phyloP scores from a whole-genome alignment of 2,888 invertebrate species.

The Thymelicus acteon region DNA sequence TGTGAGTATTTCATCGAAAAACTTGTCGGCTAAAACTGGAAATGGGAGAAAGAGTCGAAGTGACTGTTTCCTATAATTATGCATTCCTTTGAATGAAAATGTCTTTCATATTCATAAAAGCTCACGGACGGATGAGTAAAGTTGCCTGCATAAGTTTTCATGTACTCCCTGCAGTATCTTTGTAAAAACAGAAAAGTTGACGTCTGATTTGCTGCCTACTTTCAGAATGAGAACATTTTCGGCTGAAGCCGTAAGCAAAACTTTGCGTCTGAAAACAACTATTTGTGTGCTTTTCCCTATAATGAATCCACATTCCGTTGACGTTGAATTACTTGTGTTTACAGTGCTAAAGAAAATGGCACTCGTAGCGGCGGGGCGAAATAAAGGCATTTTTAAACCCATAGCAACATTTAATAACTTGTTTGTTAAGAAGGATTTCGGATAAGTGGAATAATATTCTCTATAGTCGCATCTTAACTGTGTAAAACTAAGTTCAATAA shows the following conservation, averaged over 20 bases:
- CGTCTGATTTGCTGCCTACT: slow-evolving; percentile 73
- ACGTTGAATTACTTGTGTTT: slow-evolving; percentile 3
- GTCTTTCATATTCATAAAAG: slow-evolving; percentile 36
- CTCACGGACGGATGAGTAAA: slow-evolving; percentile 27
- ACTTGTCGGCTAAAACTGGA: slow-evolving; percentile 40
- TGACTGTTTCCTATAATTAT: slow-evolving; percentile 29
- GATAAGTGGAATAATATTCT: too few species aligned
- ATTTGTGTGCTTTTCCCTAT: slow-evolving; percentile 12
- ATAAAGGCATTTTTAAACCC: too few species aligned
- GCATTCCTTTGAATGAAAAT: slow-evolving; percentile 35
- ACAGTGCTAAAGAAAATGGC: not conserved
- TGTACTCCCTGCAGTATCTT: slow-evolving; percentile 57
- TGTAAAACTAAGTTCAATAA: too few species aligned
- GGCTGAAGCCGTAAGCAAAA: slow-evolving; percentile 57
- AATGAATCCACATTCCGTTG: slow-evolving; percentile 12
- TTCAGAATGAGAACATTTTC: slow-evolving; percentile 67
- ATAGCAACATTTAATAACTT: too few species aligned
- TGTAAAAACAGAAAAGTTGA: slow-evolving; percentile 69
- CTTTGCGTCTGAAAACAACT: slow-evolving; percentile 47
- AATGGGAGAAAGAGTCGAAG: slow-evolving; percentile 10
- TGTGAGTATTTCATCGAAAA: slow-evolving; percentile 53
- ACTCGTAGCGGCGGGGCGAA: too few species aligned
- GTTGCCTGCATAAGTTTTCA: slow-evolving; percentile 57
- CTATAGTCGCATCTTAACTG: too few species aligned
- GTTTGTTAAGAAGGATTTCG: too few species aligned